These are phyloP conservation scores for Trichoplusia ni DNA, from an alignment of 1,140 invertebrate genomes.

Conservation along the genomic window DNA sequence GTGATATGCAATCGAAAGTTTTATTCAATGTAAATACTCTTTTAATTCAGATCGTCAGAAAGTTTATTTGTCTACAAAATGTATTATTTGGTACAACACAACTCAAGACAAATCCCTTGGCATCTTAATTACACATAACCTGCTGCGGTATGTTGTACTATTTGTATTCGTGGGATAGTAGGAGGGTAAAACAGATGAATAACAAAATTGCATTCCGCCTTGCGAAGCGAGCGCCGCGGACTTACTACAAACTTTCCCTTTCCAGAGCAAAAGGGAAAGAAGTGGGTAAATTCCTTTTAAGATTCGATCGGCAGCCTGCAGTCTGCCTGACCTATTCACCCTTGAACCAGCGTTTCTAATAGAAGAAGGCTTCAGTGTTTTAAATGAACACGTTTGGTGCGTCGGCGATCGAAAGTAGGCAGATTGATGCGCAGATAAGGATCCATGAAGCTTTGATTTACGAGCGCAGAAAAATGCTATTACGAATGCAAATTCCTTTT, in stretches of 20 bases:
- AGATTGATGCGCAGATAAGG: conserved; percentile 12
- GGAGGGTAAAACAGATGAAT: background rate
- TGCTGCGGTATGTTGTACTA: conserved; percentile 1
- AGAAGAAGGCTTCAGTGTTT: conserved; percentile 6
- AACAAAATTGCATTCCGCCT: conserved; percentile 20
- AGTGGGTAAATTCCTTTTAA: conserved; percentile 20
- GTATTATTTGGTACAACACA: background rate
- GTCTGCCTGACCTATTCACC: conserved; percentile 25
- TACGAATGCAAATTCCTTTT: conserved; percentile 7
- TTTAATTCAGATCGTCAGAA: too few relatives aligned
- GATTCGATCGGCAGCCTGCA: conserved; percentile 5
- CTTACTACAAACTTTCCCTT: conserved; percentile 26
- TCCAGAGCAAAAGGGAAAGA: conserved; percentile 25
- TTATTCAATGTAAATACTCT: too few relatives aligned
- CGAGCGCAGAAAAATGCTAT: background rate
- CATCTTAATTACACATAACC: conserved; percentile 22
- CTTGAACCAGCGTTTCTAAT: conserved; percentile 39
- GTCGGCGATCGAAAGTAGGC: conserved; percentile 18
- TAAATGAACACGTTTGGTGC: conserved; percentile 7
- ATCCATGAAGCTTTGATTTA: conserved; percentile 14
- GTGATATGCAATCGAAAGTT: too few relatives aligned
- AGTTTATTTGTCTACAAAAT: too few relatives aligned
- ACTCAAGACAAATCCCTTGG: background rate
- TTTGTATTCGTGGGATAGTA: conserved; percentile 7
- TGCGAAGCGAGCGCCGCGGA: background rate